phyloP scores from a whole-genome alignment of 2,888 invertebrate genomes.

The Plusia festucae region DNA sequence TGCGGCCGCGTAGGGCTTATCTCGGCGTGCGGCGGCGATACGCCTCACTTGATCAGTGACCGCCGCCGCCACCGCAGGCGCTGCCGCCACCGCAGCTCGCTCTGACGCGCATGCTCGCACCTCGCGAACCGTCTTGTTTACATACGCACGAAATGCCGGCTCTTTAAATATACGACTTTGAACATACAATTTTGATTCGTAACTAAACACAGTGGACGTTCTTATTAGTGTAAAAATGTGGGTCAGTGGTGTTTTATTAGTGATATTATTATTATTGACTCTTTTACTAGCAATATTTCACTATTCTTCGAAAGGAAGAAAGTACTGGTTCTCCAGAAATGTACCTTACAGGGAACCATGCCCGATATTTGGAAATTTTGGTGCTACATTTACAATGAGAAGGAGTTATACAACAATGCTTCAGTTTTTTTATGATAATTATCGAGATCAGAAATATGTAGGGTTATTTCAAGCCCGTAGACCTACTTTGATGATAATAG shows the following conservation, averaged over 20 bases:
- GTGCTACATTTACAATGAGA: slow-evolving; percentile 80
- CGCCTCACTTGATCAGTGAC: slow-evolving; percentile 77
- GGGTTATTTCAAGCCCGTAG: slow-evolving; percentile 85
- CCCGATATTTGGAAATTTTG: slow-evolving; percentile 87
- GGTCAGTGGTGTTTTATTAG: slow-evolving; percentile 71
- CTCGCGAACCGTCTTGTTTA: slow-evolving; percentile 75
- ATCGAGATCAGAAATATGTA: slow-evolving; percentile 76
- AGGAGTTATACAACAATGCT: slow-evolving; percentile 81
- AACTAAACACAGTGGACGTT: slow-evolving; percentile 52
- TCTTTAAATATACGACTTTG: slow-evolving; percentile 60
- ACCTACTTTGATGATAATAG: slow-evolving; percentile 81
- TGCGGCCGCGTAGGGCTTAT: slow-evolving; percentile 75
- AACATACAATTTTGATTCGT: slow-evolving; percentile 46
- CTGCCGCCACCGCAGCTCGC: slow-evolving; percentile 54
- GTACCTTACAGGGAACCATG: slow-evolving; percentile 85
- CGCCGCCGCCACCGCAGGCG: slow-evolving; percentile 65
- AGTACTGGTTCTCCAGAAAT: slow-evolving; percentile 81
- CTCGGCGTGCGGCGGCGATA: slow-evolving; percentile 71
- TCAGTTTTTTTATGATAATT: slow-evolving; percentile 78
- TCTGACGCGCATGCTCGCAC: slow-evolving; percentile 58
- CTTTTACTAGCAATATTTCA: slow-evolving; percentile 77
- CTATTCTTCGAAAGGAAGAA: slow-evolving; percentile 79
- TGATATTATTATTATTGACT: slow-evolving; percentile 69
- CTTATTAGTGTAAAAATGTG: slow-evolving; percentile 67
- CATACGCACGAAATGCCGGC: slow-evolving; percentile 69